Evolutionary conservation across 1,140 invertebrate species (phyloP).

Genomic region (Heliconius nattereri): DNA sequence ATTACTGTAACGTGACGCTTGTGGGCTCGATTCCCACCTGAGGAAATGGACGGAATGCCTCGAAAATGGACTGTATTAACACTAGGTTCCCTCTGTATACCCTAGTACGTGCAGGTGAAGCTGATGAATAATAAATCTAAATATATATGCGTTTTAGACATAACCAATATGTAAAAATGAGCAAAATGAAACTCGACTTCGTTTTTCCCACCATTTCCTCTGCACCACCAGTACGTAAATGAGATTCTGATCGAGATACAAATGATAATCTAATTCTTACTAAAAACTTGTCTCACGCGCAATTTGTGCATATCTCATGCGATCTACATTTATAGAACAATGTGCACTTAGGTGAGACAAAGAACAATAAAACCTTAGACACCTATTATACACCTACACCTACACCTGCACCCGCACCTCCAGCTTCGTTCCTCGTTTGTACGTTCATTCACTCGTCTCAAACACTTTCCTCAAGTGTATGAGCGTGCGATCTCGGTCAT

Average conservation of each 20-base stretch:
- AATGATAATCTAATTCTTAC: neutral
- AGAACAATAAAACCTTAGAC: conserved; percentile 29
- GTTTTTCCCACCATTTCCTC: neutral
- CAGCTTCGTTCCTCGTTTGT: conserved; percentile 19
- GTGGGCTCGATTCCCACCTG: too few relatives aligned
- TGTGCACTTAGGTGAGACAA: conserved; percentile 24
- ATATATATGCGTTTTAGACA: neutral
- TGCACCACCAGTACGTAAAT: neutral
- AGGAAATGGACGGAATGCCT: too few relatives aligned
- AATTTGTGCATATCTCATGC: conserved; percentile 26
- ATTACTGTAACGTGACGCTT: too few relatives aligned
- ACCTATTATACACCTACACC: conserved; percentile 10
- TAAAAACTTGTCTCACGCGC: conserved; percentile 4
- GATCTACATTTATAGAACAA: conserved; percentile 31
- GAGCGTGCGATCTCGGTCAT: conserved; percentile 30
- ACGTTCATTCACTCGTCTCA: conserved; percentile 37
- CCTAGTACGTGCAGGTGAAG: too few relatives aligned
- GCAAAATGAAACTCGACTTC: neutral
- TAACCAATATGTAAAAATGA: neutral
- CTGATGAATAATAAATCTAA: too few relatives aligned
- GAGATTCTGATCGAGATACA: conserved; percentile 12
- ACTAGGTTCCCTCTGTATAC: too few relatives aligned
- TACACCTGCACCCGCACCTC: neutral
- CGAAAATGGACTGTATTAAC: too few relatives aligned
- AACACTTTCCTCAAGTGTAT: conserved; percentile 31